A percentile compares a stretch with the other conserved stretches of the same genome.
phyloP scores from a whole-genome alignment of 2,888 invertebrate genomes.

The Cephus spinipes region DNA sequence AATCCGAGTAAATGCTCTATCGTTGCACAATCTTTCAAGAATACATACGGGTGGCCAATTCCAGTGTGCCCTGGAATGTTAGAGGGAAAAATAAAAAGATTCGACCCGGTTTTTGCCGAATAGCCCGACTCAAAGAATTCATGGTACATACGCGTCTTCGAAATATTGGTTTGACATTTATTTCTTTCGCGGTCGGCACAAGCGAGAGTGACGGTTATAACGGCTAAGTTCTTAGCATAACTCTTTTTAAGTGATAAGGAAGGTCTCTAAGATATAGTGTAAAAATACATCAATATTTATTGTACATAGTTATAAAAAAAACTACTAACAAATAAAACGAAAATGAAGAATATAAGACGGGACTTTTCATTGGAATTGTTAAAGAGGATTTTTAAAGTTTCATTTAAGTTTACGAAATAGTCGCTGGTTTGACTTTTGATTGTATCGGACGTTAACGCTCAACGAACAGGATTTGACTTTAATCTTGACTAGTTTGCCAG shows the following conservation, averaged over 20 bases:
- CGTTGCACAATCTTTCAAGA: not conserved
- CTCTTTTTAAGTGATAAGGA: slow-evolving; percentile 47
- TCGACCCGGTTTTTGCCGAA: slow-evolving; percentile 45
- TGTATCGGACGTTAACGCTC: not conserved
- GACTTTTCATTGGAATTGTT: not conserved
- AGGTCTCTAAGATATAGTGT: slow-evolving; percentile 60
- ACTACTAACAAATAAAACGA: slow-evolving; percentile 66
- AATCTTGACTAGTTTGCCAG: not conserved
- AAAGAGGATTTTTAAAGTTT: not conserved
- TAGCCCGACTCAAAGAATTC: slow-evolving; percentile 47
- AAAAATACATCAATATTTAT: slow-evolving; percentile 67
- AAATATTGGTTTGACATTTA: slow-evolving; percentile 46
- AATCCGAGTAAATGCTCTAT: not conserved
- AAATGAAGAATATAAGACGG: slow-evolving; percentile 41
- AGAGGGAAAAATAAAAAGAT: slow-evolving; percentile 26
- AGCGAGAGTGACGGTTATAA: slow-evolving; percentile 41
- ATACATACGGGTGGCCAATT: not conserved
- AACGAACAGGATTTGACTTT: not conserved
- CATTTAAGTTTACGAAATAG: not conserved
- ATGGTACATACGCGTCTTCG: slow-evolving; percentile 49
- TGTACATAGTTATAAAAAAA: slow-evolving; percentile 66
- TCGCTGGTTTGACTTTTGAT: not conserved
- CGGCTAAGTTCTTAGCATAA: slow-evolving; percentile 59
- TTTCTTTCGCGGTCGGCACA: slow-evolving; percentile 38
- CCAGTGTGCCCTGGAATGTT: slow-evolving; percentile 19